These are phyloP conservation scores for Syritta pipiens DNA, from an alignment of 2,888 invertebrate species.

Conservation along the genomic window DNA sequence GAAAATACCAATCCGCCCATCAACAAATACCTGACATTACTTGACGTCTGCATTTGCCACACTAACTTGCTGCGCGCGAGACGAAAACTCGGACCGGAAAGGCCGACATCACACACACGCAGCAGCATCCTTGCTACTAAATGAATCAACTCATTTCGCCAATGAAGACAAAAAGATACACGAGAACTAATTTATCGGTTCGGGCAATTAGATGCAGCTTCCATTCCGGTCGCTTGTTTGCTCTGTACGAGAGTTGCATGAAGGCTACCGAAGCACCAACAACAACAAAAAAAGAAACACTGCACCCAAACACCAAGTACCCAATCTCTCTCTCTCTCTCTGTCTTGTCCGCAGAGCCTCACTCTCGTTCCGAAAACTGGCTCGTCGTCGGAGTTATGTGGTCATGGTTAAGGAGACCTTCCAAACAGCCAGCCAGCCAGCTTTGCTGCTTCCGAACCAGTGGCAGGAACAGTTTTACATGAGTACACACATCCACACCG, in stretches of 20 bases:
- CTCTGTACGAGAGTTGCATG: no score
- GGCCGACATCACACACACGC: conserved; percentile 31
- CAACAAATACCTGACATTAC: conserved; percentile 66
- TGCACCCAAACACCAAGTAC: conserved; percentile 46
- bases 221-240: conserved; percentile 65
- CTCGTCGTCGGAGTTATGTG: conserved; percentile 26
- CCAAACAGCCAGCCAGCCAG: conserved; percentile 34
- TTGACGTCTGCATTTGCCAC: conserved; percentile 69
- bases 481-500: conserved; percentile 53
- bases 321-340: no score
- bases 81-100: conserved; percentile 52
- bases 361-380: conserved; percentile 30
- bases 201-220: conserved; percentile 67
- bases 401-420: conserved; percentile 17
- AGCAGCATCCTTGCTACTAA: conserved; percentile 49
- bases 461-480: conserved; percentile 64
- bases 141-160: conserved; percentile 66
- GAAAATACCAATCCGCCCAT: conserved; percentile 67
- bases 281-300: conserved; percentile 1
- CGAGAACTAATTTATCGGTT: conserved; percentile 66
- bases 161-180: conserved; percentile 54
- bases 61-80: conserved; percentile 42
- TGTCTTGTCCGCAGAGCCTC: no score
- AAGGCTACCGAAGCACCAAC: not conserved
- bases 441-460: conserved; percentile 60